Evolutionary conservation across 2,888 invertebrate genomes (phyloP), one percentile per base, ranked within the genome.

Genomic region (Scelioninae gen. 1): DNA sequence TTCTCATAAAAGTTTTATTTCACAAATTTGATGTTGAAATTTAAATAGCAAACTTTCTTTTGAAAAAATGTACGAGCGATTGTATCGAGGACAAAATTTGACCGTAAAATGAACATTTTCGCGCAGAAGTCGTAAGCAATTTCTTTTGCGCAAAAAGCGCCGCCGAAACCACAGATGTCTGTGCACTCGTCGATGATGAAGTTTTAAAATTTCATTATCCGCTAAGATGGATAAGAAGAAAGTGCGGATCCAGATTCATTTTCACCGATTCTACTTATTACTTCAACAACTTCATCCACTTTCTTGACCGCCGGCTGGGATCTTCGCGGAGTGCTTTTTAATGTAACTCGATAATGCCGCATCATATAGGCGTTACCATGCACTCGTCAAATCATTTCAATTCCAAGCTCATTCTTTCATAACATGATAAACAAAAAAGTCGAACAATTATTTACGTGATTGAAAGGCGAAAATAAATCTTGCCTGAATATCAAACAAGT

Each of bases 251-350:
- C 51, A 53, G 68, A 76, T 77, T 77, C 82, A 72, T 77, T 82
- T 82, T 71, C 76, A 55, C 72, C 72, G 49, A 72, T 77, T 77
- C 71, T 56, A 82, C 77, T 82, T 82, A 82, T 76, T 77, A 82
- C 82, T 82, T 82, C 49, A 71, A 72, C 72, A 82, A 82, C 63
- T 82, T 40, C 38, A 58, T 74, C 66, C 77, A 74, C 62, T 76
- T 74, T 74, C 77, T 82, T 77, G 72, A 82, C 77, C 72, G 72
- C 55, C 65, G 58, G 53, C 76, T 71, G 15, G 62, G 68, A 82
- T 72, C 72, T 66, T 62, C 15, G 62, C 56, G 77, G 69, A 82
- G 82, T 82, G 77, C 82, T 82, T 82, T 82, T 82, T 82, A 74
- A 72, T 82, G 78, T 82, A 78, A 68, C 66, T 82, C 72, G 34